A percentile compares a stretch with the other conserved stretches of the same genome.
Conservation (phyloP, 2,797 vertebrate genomes). For the Tinamus major region DNA sequence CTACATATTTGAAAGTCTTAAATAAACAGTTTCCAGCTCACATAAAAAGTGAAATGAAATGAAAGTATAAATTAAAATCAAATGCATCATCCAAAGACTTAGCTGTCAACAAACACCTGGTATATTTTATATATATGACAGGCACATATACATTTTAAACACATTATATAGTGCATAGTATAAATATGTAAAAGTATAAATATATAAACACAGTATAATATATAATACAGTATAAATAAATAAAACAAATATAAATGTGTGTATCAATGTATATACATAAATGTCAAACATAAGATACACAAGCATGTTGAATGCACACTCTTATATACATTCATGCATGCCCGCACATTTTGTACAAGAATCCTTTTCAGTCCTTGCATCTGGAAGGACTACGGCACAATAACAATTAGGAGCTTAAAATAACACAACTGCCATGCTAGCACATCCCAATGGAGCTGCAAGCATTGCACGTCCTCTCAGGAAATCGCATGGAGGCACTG, state of each 20-base stretch:
- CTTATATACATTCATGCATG: fast-evolving
- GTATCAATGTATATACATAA: not conserved
- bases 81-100: not conserved
- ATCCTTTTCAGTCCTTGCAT: not conserved
- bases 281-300: not conserved
- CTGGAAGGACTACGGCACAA: not conserved
- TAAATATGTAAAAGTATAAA: not conserved
- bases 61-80: conserved; percentile 3
- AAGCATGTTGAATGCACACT: not conserved
- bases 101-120: not conserved
- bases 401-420: not conserved
- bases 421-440: not conserved
- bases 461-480: not conserved
- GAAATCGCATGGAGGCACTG: not conserved
- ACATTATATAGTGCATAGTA: not conserved
- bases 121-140: not conserved
- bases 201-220: not conserved
- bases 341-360: not conserved
- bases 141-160: not conserved
- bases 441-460: not conserved
- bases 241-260: not conserved
- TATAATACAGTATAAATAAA: not conserved
- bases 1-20: conserved; percentile 17
- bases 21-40: conserved; percentile 40
- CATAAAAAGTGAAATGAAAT: conserved; percentile 14